A percentile compares a stretch with the other conserved stretches of the same genome.
These are phyloP conservation scores for Hydrochoerus hydrochaeris DNA, from an alignment of 2,113 vertebrate genomes.

Conservation along the genomic window DNA sequence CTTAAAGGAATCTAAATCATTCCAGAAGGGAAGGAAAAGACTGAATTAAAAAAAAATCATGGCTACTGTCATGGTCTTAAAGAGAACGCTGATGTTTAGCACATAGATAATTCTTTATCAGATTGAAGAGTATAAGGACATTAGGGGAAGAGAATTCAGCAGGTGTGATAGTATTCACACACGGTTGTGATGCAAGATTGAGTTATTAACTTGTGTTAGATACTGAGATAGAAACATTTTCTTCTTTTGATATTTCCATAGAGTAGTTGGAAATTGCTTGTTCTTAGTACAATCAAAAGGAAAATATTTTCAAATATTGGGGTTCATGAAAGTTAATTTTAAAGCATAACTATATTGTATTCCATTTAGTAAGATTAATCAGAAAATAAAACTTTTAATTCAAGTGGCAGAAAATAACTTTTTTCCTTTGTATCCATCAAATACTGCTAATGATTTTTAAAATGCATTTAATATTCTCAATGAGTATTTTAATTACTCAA, in stretches of 20 bases:
- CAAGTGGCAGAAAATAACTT: background rate
- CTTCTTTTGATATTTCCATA: background rate
- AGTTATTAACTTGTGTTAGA: background rate
- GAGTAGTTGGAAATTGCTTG: background rate
- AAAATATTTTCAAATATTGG: background rate
- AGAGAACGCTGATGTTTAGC: background rate
- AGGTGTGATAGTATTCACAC: background rate
- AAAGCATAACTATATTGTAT: background rate
- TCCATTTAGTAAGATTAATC: constrained; percentile 4
- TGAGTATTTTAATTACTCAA: background rate
- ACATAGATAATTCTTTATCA: background rate
- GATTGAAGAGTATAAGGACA: background rate
- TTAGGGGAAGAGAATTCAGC: background rate
- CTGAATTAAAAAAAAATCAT: background rate
- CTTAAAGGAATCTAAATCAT: background rate
- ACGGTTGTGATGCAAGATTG: background rate
- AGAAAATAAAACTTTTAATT: constrained; percentile 16
- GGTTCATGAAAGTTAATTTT: background rate
- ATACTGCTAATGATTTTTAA: background rate
- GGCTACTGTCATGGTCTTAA: background rate
- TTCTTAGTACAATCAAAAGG: background rate
- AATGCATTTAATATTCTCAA: background rate
- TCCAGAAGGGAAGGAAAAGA: background rate
- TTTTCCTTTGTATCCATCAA: background rate
- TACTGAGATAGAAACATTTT: background rate